These are phyloP conservation scores for Furnarius figulus DNA, from an alignment of 2,113 vertebrate genomes.

Conservation along the genomic window DNA sequence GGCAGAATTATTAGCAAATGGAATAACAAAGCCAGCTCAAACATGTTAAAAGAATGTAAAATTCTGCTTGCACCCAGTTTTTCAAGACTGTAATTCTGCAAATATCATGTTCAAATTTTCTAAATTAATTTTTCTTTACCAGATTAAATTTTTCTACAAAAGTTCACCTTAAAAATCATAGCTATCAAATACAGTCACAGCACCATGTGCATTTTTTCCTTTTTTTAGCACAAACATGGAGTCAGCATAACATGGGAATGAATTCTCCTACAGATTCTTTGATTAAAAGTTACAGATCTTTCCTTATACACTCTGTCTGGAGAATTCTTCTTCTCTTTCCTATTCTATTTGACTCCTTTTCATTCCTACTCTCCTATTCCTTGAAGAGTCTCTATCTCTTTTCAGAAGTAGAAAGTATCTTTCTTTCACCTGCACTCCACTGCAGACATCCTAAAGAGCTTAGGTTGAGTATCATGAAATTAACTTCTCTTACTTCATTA, in stretches of 20 bases:
- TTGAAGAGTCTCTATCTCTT: rapidly evolving
- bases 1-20: neutral
- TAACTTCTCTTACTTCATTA: neutral
- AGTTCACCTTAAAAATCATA: neutral
- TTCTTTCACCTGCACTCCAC: neutral
- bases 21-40: neutral
- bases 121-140: neutral
- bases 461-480: neutral
- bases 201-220: neutral
- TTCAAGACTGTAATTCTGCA: neutral
- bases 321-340: neutral
- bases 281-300: neutral
- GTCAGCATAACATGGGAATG: neutral
- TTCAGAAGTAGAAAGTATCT: neutral
- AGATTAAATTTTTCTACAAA: neutral
- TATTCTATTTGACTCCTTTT: neutral
- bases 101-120: neutral
- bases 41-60: neutral
- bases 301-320: neutral
- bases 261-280: neutral
- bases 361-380: neutral
- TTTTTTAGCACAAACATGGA: neutral
- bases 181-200: neutral
- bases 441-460: neutral
- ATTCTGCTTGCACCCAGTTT: rapidly evolving